Conservation (phyloP, 1,140 invertebrate genomes). For the Thalassaphorura encarpata region DNA sequence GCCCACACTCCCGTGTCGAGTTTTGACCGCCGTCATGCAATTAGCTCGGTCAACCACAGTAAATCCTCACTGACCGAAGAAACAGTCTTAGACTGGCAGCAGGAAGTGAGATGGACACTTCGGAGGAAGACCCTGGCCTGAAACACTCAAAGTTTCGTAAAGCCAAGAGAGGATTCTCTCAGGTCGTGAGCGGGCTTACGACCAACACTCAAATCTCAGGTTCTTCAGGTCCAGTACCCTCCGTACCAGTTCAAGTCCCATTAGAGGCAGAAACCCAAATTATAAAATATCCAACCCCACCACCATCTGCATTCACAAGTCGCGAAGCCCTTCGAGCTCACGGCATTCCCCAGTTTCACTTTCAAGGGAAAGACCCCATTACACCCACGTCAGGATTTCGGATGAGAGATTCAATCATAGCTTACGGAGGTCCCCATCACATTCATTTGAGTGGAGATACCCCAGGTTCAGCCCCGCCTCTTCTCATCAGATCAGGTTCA, state of each 20-base stretch:
- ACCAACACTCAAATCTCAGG: too few species aligned
- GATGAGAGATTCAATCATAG: background rate
- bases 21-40: too few species aligned
- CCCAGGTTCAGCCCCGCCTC: background rate
- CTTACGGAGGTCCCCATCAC: background rate
- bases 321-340: background rate
- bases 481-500: background rate
- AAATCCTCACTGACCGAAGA: too few species aligned
- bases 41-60: background rate
- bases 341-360: background rate
- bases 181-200: constrained; percentile 6
- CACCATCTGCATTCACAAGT: background rate
- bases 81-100: background rate
- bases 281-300: background rate
- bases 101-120: constrained; percentile 25
- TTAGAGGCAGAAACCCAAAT: background rate
- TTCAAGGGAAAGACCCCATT: too few species aligned
- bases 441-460: background rate
- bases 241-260: background rate
- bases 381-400: too few species aligned
- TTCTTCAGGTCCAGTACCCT: background rate
- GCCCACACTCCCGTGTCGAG: too few species aligned
- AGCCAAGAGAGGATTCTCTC: constrained; percentile 21
- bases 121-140: constrained; percentile 23
- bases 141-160: constrained; percentile 32